These are phyloP conservation scores for Sinodicranocentrus sp. DNA, from an alignment of 2,888 invertebrate genomes.

Conservation along the genomic window DNA sequence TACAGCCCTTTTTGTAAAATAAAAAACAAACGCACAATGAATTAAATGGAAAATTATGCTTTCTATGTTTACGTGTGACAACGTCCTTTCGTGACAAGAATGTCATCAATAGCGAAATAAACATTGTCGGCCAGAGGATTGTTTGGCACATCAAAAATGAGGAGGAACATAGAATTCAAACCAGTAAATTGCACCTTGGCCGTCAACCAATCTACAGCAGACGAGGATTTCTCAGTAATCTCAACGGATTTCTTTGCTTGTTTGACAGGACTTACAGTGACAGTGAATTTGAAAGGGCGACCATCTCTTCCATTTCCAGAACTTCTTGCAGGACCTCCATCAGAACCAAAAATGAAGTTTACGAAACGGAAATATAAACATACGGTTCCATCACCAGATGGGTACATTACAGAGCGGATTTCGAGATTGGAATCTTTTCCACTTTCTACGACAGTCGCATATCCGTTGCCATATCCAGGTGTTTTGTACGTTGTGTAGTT, in stretches of 20 bases:
- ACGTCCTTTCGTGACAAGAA: conserved; percentile 75
- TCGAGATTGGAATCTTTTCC: conserved; percentile 69
- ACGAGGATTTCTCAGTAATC: conserved; percentile 70
- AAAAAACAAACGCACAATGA: no score
- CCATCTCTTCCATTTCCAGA: conserved; percentile 66
- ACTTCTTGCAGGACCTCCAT: conserved; percentile 71
- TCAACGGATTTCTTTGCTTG: conserved; percentile 74
- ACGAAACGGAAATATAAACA: conserved; percentile 76
- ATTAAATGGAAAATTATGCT: no score
- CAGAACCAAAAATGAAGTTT: conserved; percentile 74
- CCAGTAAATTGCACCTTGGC: conserved; percentile 75
- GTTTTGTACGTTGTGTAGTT: conserved; percentile 75
- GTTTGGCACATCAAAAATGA: conserved; percentile 75
- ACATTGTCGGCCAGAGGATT: conserved; percentile 74
- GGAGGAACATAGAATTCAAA: conserved; percentile 74
- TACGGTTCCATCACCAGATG: conserved; percentile 72
- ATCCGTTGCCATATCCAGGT: conserved; percentile 75
- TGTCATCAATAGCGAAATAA: conserved; percentile 75
- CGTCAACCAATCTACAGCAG: conserved; percentile 75
- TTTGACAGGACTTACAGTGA: conserved; percentile 73
- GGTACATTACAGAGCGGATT: conserved; percentile 74
- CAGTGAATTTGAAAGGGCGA: conserved; percentile 68
- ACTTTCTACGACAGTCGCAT: conserved; percentile 66
- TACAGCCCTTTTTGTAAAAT: no score
- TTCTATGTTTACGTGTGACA: conserved; percentile 75